phyloP scores from a whole-genome alignment of 2,888 invertebrate genomes.

The Busseola fusca region DNA sequence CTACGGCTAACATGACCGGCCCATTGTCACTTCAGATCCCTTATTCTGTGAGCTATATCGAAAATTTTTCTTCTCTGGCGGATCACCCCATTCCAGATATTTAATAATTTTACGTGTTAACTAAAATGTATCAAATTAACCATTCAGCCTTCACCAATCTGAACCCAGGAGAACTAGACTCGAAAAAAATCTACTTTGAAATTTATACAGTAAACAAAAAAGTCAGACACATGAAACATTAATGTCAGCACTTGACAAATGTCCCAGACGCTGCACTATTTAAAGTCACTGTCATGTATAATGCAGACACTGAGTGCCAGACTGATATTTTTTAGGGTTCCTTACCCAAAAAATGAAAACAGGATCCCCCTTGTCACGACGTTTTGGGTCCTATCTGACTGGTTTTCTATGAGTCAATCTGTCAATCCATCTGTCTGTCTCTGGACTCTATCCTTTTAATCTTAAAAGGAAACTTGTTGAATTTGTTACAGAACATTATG shows the following conservation, averaged over 20 bases:
- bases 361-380: neutral
- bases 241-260: slow-evolving; percentile 80
- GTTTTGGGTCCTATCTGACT: neutral
- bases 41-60: neutral
- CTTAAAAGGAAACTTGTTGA: neutral
- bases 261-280: slow-evolving; percentile 79
- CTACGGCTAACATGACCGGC: neutral
- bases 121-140: neutral
- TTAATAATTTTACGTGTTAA: neutral
- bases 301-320: slow-evolving; percentile 68
- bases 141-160: neutral
- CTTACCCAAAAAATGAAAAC: neutral
- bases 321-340: slow-evolving; percentile 64
- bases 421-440: no score
- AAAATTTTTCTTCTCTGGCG: neutral
- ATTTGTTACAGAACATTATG: neutral
- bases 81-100: neutral
- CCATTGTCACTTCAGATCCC: neutral
- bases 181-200: slow-evolving; percentile 51
- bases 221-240: slow-evolving; percentile 75
- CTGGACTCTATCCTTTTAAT: neutral
- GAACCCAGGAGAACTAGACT: slow-evolving; percentile 42
- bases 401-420: neutral
- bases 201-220: slow-evolving; percentile 46
- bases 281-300: slow-evolving; percentile 76